phyloP scores from a whole-genome alignment of 2,888 invertebrate species.

The Lycaena phlaeas region DNA sequence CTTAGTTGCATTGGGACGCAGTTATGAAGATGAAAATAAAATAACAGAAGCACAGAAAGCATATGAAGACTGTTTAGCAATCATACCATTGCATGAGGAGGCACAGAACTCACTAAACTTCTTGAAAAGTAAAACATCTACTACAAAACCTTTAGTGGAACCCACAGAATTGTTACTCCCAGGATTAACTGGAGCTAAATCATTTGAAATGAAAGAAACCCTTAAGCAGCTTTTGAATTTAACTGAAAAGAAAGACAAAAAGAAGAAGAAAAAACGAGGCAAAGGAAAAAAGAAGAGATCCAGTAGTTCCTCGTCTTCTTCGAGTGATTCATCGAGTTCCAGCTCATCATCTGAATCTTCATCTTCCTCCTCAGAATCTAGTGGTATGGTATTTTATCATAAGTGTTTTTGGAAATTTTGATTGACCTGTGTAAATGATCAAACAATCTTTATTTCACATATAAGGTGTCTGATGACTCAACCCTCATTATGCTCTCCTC shows the following conservation, averaged over 20 bases:
- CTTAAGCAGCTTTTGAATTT: conserved; percentile 75
- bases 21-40: conserved; percentile 90
- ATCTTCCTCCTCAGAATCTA: conserved; percentile 73
- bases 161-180: conserved; percentile 76
- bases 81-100: conserved; percentile 90
- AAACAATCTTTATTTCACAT: no score
- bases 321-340: conserved; percentile 78
- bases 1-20: conserved; percentile 88
- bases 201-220: conserved; percentile 77
- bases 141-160: conserved; percentile 75
- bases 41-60: conserved; percentile 88
- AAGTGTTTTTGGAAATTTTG: neutral
- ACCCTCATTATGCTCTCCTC: no score
- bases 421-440: no score
- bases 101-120: conserved; percentile 88
- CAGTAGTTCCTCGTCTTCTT: conserved; percentile 78
- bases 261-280: conserved; percentile 77
- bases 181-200: conserved; percentile 68
- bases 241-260: conserved; percentile 77
- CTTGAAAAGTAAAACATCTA: conserved; percentile 78
- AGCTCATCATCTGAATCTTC: conserved; percentile 73
- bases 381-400: conserved; percentile 37
- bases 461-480: no score
- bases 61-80: conserved; percentile 86
- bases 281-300: conserved; percentile 77